Percentiles rank a stretch among this genome's conserved stretches.
Conservation (phyloP, 2,888 invertebrate species). For the Blastobasis adustella region DNA sequence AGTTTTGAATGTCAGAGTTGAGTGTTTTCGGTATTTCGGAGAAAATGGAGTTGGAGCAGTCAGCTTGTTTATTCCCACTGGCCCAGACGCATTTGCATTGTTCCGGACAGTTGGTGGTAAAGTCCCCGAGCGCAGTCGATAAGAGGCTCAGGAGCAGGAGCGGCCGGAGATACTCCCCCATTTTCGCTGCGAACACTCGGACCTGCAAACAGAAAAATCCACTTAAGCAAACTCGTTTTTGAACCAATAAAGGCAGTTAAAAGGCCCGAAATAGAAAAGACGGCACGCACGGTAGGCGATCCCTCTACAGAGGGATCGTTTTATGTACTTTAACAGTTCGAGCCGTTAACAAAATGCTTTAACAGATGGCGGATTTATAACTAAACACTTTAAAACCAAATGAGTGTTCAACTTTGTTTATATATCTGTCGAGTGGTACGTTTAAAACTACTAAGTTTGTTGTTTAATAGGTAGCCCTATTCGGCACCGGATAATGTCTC, state of each 20-base stretch:
- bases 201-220: conserved; percentile 43
- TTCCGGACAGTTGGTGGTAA: conserved; percentile 77
- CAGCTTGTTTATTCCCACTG: conserved; percentile 88
- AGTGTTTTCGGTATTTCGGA: conserved; percentile 82
- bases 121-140: conserved; percentile 53
- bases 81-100: conserved; percentile 90
- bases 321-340: conserved; percentile 37
- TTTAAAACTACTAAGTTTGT: not conserved
- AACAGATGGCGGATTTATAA: conserved; percentile 2
- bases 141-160: conserved; percentile 36
- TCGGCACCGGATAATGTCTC: not conserved
- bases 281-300: conserved; percentile 36
- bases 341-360: conserved; percentile 26
- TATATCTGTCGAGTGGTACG: not conserved
- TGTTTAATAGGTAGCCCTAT: not conserved
- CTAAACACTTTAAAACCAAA: not conserved
- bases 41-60: conserved; percentile 81
- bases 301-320: conserved; percentile 34
- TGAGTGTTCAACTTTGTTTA: not conserved
- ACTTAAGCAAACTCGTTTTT: conserved; percentile 22
- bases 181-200: conserved; percentile 26
- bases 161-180: conserved; percentile 41
- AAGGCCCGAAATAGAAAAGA: conserved; percentile 36
- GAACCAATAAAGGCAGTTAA: conserved; percentile 29
- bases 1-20: conserved; percentile 81